phyloP scores from a whole-genome alignment of 2,797 vertebrate genomes.

The Sebastes wilsoni region DNA sequence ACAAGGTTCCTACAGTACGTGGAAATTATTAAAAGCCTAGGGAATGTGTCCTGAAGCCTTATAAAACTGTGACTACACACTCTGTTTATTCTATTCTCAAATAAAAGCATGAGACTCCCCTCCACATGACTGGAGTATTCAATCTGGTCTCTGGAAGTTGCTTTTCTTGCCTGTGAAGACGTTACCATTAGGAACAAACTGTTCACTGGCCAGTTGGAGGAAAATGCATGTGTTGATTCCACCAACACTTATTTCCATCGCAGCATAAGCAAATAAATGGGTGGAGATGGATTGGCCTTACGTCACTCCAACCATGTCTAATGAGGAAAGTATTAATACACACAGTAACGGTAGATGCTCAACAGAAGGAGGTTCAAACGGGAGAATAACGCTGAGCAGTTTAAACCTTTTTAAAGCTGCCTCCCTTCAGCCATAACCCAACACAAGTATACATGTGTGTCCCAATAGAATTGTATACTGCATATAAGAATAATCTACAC shows the following conservation, averaged over 20 bases:
- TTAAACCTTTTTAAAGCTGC: background rate
- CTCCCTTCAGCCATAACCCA: background rate
- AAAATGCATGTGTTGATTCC: constrained; percentile 57
- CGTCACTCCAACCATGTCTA: constrained; percentile 21
- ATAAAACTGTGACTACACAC: constrained; percentile 14
- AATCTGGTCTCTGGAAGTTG: constrained; percentile 17
- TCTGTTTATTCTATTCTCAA: constrained; percentile 58
- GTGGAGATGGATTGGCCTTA: constrained; percentile 39
- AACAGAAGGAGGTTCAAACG: constrained; percentile 21
- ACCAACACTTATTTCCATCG: constrained; percentile 55
- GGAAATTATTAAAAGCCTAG: constrained; percentile 62
- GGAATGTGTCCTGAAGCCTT: constrained; percentile 21
- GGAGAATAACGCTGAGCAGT: background rate
- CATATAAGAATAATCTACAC: background rate
- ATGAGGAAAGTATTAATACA: constrained; percentile 61
- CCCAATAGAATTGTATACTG: background rate
- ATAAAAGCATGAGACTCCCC: constrained; percentile 47
- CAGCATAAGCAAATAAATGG: constrained; percentile 41
- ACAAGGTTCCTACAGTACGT: constrained; percentile 11
- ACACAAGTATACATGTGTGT: background rate
- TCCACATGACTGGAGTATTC: constrained; percentile 53
- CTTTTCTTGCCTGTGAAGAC: constrained; percentile 43
- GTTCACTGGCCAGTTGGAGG: constrained; percentile 50
- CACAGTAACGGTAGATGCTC: constrained; percentile 2
- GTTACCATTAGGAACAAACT: constrained; percentile 70